Evolutionary conservation across 2,113 vertebrate genomes (phyloP), one percentile per base, ranked within the genome.

Genomic region (Lagopus leucura): DNA sequence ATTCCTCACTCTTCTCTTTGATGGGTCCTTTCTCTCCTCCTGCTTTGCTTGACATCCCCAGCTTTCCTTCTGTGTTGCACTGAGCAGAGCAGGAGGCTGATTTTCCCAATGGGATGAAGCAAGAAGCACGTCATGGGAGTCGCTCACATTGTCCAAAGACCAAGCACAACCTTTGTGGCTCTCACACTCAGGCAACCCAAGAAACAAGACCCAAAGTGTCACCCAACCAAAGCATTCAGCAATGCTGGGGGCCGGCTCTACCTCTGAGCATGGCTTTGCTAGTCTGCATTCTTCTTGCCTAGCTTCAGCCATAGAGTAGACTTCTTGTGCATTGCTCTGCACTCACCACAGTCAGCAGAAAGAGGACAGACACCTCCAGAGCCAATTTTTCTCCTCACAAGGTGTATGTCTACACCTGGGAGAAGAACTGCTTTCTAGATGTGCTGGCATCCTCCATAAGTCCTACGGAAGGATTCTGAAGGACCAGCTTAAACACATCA

Each of bases 101-200:
- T 69, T 70, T 65, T 82, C 21, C 38, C 8, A 6, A 0, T 43
- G 25, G 52, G 3, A 32, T 71, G 24, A 6, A 2, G 0, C 42
- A 48, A 28, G 13, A 24, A 72, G 3, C 0, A 0, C 4, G 52
- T 52, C 13, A 30, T 65, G 93, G 32, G 10, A 8, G 8, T 86
- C 2, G 0, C 19, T n/a, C 14, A 40, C 28, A 3, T 18, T 32
- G 40, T 20, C 11, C n/a, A 10, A 45, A 72, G 28, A 72, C 7
- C 47, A 78, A 67, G 12, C 4, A 64, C 43, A 52, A 3, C 8
- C 13, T 65, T 40, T 64, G 27, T 25, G 30, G 13, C 24, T 76
- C 79, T 69, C 7, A 13, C 60, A 8, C 3, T 80, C 25, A 36
- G 40, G 10, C 11, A 58, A 19, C 2, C 13, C 7, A 15, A 82